A percentile compares a stretch with the other conserved stretches of the same genome.
Evolutionary conservation across 1,140 invertebrate species (phyloP).

Genomic region (Radopholus similis): DNA sequence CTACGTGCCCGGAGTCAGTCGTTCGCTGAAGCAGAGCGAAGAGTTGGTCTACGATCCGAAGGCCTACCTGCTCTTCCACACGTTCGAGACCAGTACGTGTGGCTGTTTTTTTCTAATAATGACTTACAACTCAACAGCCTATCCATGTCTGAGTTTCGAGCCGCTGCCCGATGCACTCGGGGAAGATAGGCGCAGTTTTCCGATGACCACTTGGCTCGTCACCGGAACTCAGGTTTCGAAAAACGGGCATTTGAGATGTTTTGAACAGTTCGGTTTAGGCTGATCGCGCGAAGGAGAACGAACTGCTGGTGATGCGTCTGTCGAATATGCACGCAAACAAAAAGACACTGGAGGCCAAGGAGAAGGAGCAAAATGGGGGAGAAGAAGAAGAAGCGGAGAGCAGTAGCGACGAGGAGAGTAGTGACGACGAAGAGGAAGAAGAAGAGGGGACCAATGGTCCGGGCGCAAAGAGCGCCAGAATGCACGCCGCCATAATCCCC

Average conservation of each 20-base stretch:
- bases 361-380: neutral
- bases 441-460: conserved; percentile 26
- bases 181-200: conserved; percentile 31
- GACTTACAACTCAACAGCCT: conserved; percentile 23
- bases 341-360: conserved; percentile 25
- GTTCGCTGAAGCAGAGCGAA: conserved; percentile 34
- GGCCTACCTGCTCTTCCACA: conserved; percentile 45
- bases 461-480: conserved; percentile 16
- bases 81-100: conserved; percentile 41
- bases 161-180: conserved; percentile 36
- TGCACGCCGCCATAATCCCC: conserved; percentile 44
- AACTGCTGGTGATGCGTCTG: conserved; percentile 38
- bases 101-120: neutral
- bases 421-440: conserved; percentile 44
- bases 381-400: conserved; percentile 9
- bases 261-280: conserved; percentile 7
- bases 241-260: neutral
- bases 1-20: conserved; percentile 44
- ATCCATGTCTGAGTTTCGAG: conserved; percentile 45
- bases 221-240: conserved; percentile 35
- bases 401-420: conserved; percentile 8
- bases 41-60: conserved; percentile 50
- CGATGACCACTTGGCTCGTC: conserved; percentile 39
- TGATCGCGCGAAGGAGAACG: conserved; percentile 42
- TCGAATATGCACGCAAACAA: conserved; percentile 45